phyloP scores from a whole-genome alignment of 2,888 invertebrate genomes.

The Sialis lutaria region DNA sequence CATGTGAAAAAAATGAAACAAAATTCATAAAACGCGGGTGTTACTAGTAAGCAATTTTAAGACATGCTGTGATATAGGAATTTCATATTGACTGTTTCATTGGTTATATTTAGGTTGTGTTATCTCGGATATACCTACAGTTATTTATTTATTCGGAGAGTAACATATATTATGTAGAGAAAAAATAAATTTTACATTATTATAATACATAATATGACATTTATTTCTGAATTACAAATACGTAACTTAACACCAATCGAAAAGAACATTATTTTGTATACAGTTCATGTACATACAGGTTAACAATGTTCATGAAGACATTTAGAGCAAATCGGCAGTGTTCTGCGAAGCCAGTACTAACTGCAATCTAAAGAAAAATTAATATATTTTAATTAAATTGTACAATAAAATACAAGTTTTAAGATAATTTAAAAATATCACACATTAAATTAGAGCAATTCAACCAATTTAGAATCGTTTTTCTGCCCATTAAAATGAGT shows the following conservation, averaged over 20 bases:
- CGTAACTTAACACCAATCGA: conserved; percentile 4
- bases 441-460: not conserved
- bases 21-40: no score
- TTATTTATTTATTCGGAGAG: no score
- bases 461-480: not conserved
- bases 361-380: not conserved
- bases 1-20: no score
- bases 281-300: not conserved
- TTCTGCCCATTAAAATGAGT: not conserved
- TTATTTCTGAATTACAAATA: conserved; percentile 4
- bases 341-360: conserved; percentile 12
- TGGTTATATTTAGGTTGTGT: no score
- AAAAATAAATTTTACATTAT: no score
- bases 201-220: not conserved
- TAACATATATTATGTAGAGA: no score
- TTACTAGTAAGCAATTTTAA: no score
- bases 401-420: not conserved
- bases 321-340: conserved; percentile 23
- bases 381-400: not conserved
- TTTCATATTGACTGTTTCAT: no score
- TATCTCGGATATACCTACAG: no score
- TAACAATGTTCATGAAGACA: conserved; percentile 8
- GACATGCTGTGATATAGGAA: no score
- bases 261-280: conserved; percentile 1
- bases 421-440: not conserved